A percentile compares a stretch with the other conserved stretches of the same genome.
phyloP scores from a whole-genome alignment of 2,797 vertebrate genomes.

The Pelochelys cantorii region DNA sequence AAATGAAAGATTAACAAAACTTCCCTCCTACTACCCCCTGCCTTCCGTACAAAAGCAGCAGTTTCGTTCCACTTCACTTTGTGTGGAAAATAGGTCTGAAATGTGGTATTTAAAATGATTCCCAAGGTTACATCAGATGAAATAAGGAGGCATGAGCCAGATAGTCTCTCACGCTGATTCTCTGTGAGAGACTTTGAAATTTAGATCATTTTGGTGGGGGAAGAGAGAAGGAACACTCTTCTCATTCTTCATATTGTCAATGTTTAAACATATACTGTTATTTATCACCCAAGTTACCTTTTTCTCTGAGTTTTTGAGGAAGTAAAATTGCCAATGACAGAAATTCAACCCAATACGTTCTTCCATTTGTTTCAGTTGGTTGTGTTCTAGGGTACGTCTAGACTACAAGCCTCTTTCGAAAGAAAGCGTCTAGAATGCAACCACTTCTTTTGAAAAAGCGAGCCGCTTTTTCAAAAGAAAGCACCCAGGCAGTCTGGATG shows the following conservation, averaged over 20 bases:
- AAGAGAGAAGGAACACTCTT: constrained; percentile 17
- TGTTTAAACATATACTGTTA: constrained; percentile 50
- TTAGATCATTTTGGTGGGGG: constrained; percentile 62
- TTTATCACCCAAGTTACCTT: constrained; percentile 53
- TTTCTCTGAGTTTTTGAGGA: constrained; percentile 45
- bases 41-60: constrained; percentile 69
- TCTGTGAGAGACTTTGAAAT: constrained; percentile 74
- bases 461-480: too few relatives aligned
- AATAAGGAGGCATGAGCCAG: constrained; percentile 77
- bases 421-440: too few relatives aligned
- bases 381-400: background rate
- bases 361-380: background rate
- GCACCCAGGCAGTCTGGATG: too few relatives aligned
- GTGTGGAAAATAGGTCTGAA: constrained; percentile 78
- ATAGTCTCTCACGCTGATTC: constrained; percentile 69
- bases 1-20: constrained; percentile 62
- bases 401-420: too few relatives aligned
- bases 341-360: constrained; percentile 14
- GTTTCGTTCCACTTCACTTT: constrained; percentile 70
- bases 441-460: too few relatives aligned
- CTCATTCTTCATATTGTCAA: constrained; percentile 52
- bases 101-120: constrained; percentile 80
- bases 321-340: constrained; percentile 46
- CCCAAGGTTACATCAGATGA: constrained; percentile 78
- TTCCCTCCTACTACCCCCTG: constrained; percentile 59